Conservation (phyloP, 2,888 invertebrate species). For the Rhogogaster chlorosoma region DNA sequence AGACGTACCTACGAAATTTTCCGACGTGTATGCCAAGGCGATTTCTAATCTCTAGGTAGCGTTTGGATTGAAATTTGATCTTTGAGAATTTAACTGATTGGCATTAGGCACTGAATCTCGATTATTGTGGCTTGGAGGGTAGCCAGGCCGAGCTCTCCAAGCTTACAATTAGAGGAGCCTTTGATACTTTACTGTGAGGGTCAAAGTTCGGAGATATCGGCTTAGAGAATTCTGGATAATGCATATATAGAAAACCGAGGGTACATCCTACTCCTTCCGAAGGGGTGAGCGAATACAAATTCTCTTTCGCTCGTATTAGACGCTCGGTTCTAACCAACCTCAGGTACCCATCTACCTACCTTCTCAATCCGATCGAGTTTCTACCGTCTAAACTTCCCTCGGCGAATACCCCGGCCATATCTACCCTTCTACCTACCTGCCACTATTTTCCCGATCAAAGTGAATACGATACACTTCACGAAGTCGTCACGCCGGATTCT, state of each 20-base stretch:
- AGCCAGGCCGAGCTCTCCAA: neutral
- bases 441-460: conserved; percentile 14
- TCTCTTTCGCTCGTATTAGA: conserved; percentile 24
- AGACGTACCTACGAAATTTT: neutral
- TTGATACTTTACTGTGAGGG: conserved; percentile 5
- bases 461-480: conserved; percentile 14
- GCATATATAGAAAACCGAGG: conserved; percentile 7
- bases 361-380: conserved; percentile 18
- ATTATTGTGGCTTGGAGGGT: conserved; percentile 11
- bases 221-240: conserved; percentile 10
- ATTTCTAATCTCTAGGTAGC: neutral
- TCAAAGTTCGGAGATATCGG: neutral
- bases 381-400: conserved; percentile 1
- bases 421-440: neutral
- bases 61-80: conserved; percentile 10
- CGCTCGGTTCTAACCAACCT: neutral
- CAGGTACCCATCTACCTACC: conserved; percentile 8
- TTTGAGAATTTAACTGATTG: conserved; percentile 3
- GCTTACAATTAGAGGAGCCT: conserved; percentile 35
- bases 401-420: neutral
- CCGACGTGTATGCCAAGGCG: neutral
- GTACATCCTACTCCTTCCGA: neutral
- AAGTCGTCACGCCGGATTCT: neutral
- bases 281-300: neutral
- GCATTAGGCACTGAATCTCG: conserved; percentile 20